phyloP scores from a whole-genome alignment of 2,113 vertebrate species.

The Rhea pennata region DNA sequence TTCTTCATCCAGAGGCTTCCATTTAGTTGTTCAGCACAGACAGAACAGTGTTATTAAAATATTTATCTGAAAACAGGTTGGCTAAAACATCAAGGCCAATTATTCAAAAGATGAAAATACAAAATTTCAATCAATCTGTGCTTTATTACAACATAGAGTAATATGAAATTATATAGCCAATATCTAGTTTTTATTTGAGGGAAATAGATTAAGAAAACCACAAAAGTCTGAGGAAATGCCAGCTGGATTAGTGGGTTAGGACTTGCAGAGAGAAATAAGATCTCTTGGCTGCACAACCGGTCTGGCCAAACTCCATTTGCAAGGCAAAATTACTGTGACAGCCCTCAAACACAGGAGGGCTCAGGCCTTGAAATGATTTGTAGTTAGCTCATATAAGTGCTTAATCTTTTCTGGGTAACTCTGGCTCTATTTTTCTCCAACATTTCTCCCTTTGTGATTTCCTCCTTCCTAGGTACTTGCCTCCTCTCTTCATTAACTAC shows the following conservation, averaged over 20 bases:
- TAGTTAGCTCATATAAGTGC: neutral
- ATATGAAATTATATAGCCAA: neutral
- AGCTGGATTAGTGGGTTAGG: neutral
- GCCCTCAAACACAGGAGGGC: neutral
- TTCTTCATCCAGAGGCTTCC: neutral
- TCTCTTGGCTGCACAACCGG: neutral
- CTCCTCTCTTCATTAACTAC: neutral
- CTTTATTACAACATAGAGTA: neutral
- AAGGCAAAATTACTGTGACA: neutral
- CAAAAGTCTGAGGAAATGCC: neutral
- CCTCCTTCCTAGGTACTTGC: neutral
- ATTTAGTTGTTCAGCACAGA: neutral
- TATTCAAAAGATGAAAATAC: neutral
- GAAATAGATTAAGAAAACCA: neutral
- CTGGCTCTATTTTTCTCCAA: neutral
- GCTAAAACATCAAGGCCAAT: neutral
- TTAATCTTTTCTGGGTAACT: neutral
- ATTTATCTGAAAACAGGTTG: neutral
- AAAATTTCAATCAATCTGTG: neutral
- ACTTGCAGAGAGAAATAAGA: neutral
- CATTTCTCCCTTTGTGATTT: neutral
- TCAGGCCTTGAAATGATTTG: neutral
- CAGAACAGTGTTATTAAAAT: neutral
- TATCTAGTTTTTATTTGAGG: neutral
- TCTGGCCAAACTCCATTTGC: neutral